A percentile compares a stretch with the other conserved stretches of the same genome.
These are phyloP conservation scores for Ailuropoda melanoleuca DNA, from an alignment of 2,113 vertebrate genomes.

Conservation along the genomic window DNA sequence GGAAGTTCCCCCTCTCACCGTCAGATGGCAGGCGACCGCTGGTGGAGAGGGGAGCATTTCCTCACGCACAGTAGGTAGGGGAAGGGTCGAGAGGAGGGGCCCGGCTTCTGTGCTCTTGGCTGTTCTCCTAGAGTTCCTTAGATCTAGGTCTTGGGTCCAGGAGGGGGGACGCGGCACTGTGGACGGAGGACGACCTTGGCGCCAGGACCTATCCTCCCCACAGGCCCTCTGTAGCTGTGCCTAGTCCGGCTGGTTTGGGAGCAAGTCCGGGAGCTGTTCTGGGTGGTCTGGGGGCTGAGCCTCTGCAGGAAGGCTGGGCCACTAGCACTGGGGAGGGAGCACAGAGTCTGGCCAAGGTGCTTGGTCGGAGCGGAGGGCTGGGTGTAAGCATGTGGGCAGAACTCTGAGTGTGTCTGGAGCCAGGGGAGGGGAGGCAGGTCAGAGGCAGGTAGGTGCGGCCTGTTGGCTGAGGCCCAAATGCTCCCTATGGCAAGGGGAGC, in stretches of 20 bases:
- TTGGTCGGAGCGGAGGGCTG: rapidly evolving
- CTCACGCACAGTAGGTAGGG: background rate
- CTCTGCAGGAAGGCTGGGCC: background rate
- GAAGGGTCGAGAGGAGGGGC: background rate
- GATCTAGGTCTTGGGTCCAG: background rate
- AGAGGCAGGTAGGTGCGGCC: background rate
- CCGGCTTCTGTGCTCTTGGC: background rate
- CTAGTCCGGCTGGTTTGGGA: background rate
- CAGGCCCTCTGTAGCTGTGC: background rate
- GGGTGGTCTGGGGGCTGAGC: background rate
- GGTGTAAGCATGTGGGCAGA: rapidly evolving
- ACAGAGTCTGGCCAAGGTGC: background rate
- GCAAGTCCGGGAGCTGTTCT: background rate
- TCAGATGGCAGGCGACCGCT: slow-evolving; percentile 63
- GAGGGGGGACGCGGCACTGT: background rate
- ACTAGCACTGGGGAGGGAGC: rapidly evolving
- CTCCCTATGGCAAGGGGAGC: background rate
- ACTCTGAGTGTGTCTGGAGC: background rate
- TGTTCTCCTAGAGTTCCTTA: background rate
- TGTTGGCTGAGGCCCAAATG: background rate
- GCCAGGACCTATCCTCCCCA: background rate
- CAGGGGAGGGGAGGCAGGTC: background rate
- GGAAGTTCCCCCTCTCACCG: slow-evolving; percentile 43
- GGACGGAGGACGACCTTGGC: rapidly evolving
- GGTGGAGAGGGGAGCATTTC: slow-evolving; percentile 37